Evolutionary conservation across 2,888 invertebrate species (phyloP).

Genomic region (Hypsopygia costalis): DNA sequence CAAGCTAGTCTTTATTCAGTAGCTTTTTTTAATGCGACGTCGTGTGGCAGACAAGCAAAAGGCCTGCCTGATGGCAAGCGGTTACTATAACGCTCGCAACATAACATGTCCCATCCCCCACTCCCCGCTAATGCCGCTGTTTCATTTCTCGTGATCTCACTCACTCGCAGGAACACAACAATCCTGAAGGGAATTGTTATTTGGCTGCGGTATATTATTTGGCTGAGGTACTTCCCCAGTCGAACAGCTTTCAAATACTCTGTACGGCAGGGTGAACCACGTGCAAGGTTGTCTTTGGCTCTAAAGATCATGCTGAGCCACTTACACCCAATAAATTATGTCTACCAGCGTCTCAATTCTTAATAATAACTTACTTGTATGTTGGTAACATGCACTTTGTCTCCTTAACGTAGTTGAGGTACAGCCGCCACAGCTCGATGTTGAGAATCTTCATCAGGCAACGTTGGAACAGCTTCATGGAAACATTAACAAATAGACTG

Average conservation of each 20-base stretch:
- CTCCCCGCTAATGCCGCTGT: too few relatives aligned
- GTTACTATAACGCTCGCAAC: neutral
- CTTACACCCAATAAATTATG: too few relatives aligned
- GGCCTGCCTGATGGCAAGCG: neutral
- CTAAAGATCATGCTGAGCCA: too few relatives aligned
- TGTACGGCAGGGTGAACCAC: too few relatives aligned
- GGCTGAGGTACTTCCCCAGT: neutral
- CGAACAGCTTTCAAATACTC: neutral
- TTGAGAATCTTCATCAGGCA: conserved; percentile 99
- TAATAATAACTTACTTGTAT: conserved; percentile 90
- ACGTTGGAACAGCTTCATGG: conserved; percentile 93
- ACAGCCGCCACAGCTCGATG: conserved; percentile 99
- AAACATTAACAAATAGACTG: conserved; percentile 8
- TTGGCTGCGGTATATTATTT: neutral
- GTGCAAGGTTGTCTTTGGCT: too few relatives aligned
- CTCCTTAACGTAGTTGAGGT: conserved; percentile 98
- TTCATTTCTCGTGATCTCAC: too few relatives aligned
- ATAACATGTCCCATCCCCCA: neutral
- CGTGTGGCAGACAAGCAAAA: neutral
- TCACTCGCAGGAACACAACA: neutral
- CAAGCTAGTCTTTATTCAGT: too few relatives aligned
- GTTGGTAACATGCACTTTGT: conserved; percentile 96
- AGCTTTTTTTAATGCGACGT: neutral
- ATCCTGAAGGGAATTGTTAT: neutral
- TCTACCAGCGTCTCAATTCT: too few relatives aligned